Evolutionary conservation across 1,140 invertebrate genomes (phyloP), one percentile per base, ranked within the genome.

Genomic region (Halyomorpha halys): DNA sequence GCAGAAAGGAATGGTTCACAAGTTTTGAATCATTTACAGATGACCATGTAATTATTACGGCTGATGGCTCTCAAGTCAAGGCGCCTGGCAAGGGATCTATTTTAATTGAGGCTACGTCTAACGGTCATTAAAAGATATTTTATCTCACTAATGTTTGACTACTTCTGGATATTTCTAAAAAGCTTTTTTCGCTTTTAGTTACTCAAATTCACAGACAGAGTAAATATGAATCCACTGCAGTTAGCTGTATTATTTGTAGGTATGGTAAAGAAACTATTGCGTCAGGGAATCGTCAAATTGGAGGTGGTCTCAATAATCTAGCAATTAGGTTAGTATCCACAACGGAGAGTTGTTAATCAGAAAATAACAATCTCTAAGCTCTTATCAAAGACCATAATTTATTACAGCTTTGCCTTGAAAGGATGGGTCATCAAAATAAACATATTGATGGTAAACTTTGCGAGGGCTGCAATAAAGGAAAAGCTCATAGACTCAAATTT

Each of bases 401-500:
- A 5, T 60, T 72, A 45, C 70, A 73, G 44, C 59, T 70, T 0
- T 72, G 71, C 44, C 69, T 71, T 53, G 68, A 72, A 56, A 69
- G 67, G 59, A 70, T 67, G 70, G 71, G 69, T 11, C 71, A 71
- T 59, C 71, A 71, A 65, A n/a, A n/a, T n/a, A n/a, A n/a, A n/a
- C n/a, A n/a, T n/a, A n/a, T n/a, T n/a, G n/a, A n/a, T n/a, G n/a
- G 67, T 71, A 51, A 71, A 73, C 69, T 65, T 60, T 49, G 70
- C 1, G 39, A 70, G 44, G 66, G 49, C 30, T 66, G 70, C 67
- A n/a, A 1, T 62, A 13, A 68, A 61, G 0, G 61, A 44, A 61
- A 68, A 73, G 23, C 27, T 72, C 25, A 73, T 69, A 64, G 69
- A 30, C 64, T 72, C 47, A 68, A 71, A 47, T 74, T 74, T 69